phyloP scores from a whole-genome alignment of 2,797 vertebrate genomes.

The Oophaga sylvatica region DNA sequence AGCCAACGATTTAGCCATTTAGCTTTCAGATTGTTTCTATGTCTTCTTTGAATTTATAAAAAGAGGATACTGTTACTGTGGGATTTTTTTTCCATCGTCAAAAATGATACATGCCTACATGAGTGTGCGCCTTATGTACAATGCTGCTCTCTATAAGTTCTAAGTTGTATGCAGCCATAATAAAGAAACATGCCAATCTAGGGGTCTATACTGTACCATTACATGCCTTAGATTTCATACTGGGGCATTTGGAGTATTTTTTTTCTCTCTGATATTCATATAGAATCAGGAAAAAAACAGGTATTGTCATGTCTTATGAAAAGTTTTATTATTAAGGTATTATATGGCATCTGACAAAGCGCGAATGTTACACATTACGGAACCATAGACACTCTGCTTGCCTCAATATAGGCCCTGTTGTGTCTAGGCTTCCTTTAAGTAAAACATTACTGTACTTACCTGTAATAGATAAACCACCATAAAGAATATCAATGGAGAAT shows the following conservation, averaged over 20 bases:
- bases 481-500: not conserved
- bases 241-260: not conserved
- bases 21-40: too few relatives aligned
- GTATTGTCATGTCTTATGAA: not conserved
- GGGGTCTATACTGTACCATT: not conserved
- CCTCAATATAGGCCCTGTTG: not conserved
- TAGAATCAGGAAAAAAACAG: not conserved
- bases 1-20: too few relatives aligned
- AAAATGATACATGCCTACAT: not conserved
- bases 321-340: not conserved
- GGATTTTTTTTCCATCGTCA: too few relatives aligned
- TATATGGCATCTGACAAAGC: not conserved
- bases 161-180: not conserved
- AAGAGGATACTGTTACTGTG: too few relatives aligned
- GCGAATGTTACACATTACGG: not conserved
- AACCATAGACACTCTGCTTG: not conserved
- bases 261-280: not conserved
- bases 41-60: too few relatives aligned
- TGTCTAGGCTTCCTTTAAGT: not conserved
- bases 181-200: not conserved
- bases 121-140: not conserved
- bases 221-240: not conserved
- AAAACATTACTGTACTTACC: not conserved
- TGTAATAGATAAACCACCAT: not conserved
- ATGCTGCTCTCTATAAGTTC: not conserved